Base-by-base conservation (phyloP, 2,888 invertebrate species). In the Trichogramma evanescens region DNA sequence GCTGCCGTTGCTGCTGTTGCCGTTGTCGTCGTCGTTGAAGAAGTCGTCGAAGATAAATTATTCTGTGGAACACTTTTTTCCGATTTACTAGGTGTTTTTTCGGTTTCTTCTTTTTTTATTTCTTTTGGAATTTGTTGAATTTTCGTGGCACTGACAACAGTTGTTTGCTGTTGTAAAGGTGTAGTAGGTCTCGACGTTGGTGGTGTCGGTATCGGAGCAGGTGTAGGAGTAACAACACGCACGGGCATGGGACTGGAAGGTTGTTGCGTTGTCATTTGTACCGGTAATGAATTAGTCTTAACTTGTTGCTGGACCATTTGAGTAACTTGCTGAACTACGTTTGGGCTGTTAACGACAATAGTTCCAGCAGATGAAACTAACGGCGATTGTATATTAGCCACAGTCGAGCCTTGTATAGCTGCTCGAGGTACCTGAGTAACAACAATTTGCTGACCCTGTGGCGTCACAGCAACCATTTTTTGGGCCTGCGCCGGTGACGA, bases 401-500 rank as follows among this genome's bases (percentile, higher is more conserved):
- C 76, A 0, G 80, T 76, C 1, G 82, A 77, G 45, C 79, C 79
- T 65, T 83, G 83, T 26, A 82, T 66, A 39, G 82, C 70, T 9
- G 83, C 83, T 69, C 83, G 78, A 56, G 80, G 82, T 43, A 80
- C 60, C 52, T 65, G 63, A 2, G 63, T 65, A 3, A 63, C 63
- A 9, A 64, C 63, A 61, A 85, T 82, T 70, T 85, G 86, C 67
- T 86, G 86, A 0, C 86, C 86, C 68, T 86, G 86, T 0, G 85
- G 86, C 6, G 86, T 86, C 68, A 86, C 82, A 6, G 86, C 82
- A 40, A 87, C 82, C 75, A 84, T 83, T 65, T 83, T 82, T 42
- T 82, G 82, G 1, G 80, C 71, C 2, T 80, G 76, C 1, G 78
- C 69, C 59, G 79, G 78, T 3, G 73, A 68, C 0, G 80, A 65